A percentile compares a stretch with the other conserved stretches of the same genome.
Conservation (phyloP, 2,113 vertebrate genomes). For the Pseudorhombus dupliciocellatus region DNA sequence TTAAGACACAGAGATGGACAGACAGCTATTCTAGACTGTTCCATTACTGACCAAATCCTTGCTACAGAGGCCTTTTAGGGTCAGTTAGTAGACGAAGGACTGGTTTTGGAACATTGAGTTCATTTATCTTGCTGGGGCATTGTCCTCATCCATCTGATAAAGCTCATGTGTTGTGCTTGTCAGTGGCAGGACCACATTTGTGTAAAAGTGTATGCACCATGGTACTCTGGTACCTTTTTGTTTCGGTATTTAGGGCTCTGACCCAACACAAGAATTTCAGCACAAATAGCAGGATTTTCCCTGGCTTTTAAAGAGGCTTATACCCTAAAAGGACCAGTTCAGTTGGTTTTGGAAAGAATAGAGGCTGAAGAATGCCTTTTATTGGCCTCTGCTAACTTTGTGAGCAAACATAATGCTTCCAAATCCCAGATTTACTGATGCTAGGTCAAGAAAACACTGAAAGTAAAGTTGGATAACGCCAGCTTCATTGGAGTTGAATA, state of each 20-base stretch:
- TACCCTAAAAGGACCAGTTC: constrained; percentile 16
- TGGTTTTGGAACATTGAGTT: constrained; percentile 34
- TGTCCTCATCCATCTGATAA: constrained; percentile 26
- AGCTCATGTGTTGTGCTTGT: constrained; percentile 3
- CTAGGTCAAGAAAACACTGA: constrained; percentile 2
- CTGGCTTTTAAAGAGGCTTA: constrained; percentile 66
- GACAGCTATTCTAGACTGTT: constrained; percentile 45
- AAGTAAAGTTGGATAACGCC: background rate
- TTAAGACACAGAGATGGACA: constrained; percentile 51
- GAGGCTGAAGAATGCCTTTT: constrained; percentile 34
- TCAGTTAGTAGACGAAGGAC: constrained; percentile 22
- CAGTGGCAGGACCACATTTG: background rate
- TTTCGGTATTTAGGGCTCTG: constrained; percentile 9
- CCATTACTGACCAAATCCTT: constrained; percentile 36
- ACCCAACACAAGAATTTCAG: constrained; percentile 29
- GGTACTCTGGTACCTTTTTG: background rate
- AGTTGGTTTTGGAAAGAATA: constrained; percentile 39
- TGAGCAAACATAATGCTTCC: constrained; percentile 24
- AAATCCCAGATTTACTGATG: constrained; percentile 7
- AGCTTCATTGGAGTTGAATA: background rate
- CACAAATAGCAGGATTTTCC: constrained; percentile 51
- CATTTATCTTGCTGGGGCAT: constrained; percentile 31
- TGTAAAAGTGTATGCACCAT: background rate
- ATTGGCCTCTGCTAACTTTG: constrained; percentile 15
- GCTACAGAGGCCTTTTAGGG: constrained; percentile 48